Evolutionary conservation across 2,888 invertebrate species (phyloP).

Genomic region (Hemithea aestivaria): DNA sequence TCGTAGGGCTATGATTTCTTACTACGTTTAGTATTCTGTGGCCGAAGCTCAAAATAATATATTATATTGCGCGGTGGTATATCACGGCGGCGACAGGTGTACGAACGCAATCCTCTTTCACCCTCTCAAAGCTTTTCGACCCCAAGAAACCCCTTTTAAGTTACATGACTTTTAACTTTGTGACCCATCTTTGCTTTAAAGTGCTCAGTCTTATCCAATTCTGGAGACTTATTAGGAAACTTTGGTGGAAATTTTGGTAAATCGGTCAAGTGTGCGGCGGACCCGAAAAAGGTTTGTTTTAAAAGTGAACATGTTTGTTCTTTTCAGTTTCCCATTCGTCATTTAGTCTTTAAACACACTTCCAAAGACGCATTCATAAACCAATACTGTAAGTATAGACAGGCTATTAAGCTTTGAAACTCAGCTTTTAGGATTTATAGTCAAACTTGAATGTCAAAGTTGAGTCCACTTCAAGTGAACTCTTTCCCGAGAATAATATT

Average conservation of each 20-base stretch:
- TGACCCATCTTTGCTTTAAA: slow-evolving; percentile 74
- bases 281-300: slow-evolving; percentile 14
- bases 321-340: background rate
- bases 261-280: slow-evolving; percentile 21
- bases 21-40: slow-evolving; percentile 4
- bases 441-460: slow-evolving; percentile 23
- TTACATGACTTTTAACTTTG: slow-evolving; percentile 78
- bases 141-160: slow-evolving; percentile 73
- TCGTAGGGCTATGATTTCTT: background rate
- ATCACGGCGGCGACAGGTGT: slow-evolving; percentile 62
- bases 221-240: slow-evolving; percentile 42
- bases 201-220: slow-evolving; percentile 62
- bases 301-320: slow-evolving; percentile 5
- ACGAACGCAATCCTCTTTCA: slow-evolving; percentile 66
- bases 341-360: background rate
- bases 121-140: slow-evolving; percentile 62
- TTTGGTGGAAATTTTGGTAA: slow-evolving; percentile 37
- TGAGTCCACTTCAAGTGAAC: slow-evolving; percentile 22
- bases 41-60: slow-evolving; percentile 32
- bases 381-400: background rate
- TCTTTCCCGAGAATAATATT: slow-evolving; percentile 26
- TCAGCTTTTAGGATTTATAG: slow-evolving; percentile 20
- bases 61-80: slow-evolving; percentile 46
- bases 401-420: slow-evolving; percentile 10
- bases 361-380: too few species aligned